phyloP scores from a whole-genome alignment of 2,113 vertebrate genomes.

The Crotalus horridus region DNA sequence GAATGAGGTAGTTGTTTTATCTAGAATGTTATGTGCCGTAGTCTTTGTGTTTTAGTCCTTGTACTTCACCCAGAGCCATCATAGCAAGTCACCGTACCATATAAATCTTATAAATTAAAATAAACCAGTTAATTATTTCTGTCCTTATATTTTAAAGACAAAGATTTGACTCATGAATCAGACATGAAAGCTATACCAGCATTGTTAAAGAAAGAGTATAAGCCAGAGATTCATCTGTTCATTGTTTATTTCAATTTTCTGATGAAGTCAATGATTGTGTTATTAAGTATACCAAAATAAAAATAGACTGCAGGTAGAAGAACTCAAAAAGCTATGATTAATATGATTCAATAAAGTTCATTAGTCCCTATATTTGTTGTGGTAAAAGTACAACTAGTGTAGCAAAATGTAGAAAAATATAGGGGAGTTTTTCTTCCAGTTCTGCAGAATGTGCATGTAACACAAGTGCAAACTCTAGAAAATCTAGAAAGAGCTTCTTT shows the following conservation, averaged over 20 bases:
- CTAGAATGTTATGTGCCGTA: background rate
- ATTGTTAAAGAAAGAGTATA: background rate
- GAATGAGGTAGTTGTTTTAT: background rate
- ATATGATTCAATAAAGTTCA: background rate
- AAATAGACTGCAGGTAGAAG: background rate
- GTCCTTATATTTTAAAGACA: background rate
- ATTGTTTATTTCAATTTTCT: background rate
- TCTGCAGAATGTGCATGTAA: background rate
- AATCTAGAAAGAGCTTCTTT: background rate
- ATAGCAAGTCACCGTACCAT: background rate
- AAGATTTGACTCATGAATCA: background rate
- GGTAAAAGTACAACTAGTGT: background rate
- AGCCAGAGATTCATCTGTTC: background rate
- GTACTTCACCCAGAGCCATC: background rate
- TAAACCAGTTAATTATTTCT: background rate
- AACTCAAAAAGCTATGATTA: background rate
- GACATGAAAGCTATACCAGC: background rate
- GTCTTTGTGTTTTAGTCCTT: background rate
- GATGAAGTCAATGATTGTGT: background rate
- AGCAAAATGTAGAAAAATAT: background rate
- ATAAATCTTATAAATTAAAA: background rate
- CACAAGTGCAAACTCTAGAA: background rate
- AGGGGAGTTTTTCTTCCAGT: background rate
- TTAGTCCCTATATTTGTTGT: background rate
- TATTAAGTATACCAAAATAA: background rate